Conservation (phyloP, 2,888 invertebrate species). For the Timema podura region DNA sequence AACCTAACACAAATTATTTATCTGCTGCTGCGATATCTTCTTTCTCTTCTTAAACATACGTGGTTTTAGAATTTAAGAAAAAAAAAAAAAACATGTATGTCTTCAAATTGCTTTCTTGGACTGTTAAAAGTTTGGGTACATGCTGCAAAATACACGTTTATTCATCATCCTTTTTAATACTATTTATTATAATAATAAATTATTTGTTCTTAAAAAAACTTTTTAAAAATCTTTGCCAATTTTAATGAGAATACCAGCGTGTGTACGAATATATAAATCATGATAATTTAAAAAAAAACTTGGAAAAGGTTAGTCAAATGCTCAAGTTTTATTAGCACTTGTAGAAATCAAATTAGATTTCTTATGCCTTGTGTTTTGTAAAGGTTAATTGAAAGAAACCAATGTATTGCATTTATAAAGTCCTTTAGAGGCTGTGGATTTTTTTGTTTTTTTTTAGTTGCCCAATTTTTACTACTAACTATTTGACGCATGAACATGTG, state of each 20-base stretch:
- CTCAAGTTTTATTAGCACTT: conserved; percentile 10
- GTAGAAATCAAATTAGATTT: conserved; percentile 12
- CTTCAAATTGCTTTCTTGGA: background rate
- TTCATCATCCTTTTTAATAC: background rate
- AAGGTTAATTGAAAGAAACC: conserved; percentile 8
- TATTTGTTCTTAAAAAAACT: background rate
- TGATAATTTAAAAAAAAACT: background rate
- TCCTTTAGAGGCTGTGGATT: conserved; percentile 14
- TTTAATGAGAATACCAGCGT: background rate
- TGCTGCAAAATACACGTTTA: conserved; percentile 5
- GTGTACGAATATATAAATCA: conserved; percentile 7
- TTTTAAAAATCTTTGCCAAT: background rate
- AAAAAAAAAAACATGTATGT: conserved; percentile 11
- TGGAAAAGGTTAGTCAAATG: conserved; percentile 3
- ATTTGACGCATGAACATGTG: background rate
- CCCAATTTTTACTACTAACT: conserved; percentile 15
- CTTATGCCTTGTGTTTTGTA: conserved; percentile 11
- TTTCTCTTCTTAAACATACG: conserved; percentile 24
- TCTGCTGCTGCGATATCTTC: conserved; percentile 24
- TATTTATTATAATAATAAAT: background rate
- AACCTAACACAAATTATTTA: conserved; percentile 21
- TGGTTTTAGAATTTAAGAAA: conserved; percentile 12
- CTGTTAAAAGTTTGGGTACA: background rate
- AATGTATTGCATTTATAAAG: conserved; percentile 17
- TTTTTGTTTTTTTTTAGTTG: conserved; percentile 4